Evolutionary conservation across 30 jellyfish, hydroid and myxozoan species (phyloP).

Genomic region (Aurelia aurita): DNA sequence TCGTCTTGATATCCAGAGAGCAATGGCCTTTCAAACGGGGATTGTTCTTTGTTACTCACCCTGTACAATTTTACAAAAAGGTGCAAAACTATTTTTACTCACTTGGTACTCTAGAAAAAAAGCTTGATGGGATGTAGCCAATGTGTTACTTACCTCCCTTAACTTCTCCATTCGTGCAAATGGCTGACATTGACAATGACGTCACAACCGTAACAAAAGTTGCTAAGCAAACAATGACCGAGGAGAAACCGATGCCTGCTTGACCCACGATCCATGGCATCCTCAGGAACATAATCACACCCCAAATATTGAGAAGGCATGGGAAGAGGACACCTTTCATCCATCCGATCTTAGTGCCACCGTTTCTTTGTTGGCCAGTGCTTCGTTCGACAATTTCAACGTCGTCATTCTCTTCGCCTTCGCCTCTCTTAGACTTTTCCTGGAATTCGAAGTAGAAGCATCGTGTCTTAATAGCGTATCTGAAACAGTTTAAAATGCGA

Average conservation of each 20-base stretch:
- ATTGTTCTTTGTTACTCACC: too few species aligned
- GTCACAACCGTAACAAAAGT: slow-evolving; percentile 83
- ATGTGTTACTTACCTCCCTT: slow-evolving; percentile 81
- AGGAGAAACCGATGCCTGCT: slow-evolving; percentile 83
- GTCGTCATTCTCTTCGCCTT: neutral
- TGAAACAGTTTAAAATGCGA: too few species aligned
- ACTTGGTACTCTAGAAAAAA: too few species aligned
- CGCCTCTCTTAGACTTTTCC: slow-evolving; percentile 36
- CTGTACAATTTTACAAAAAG: too few species aligned
- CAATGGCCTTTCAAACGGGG: too few species aligned
- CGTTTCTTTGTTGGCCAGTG: slow-evolving; percentile 35
- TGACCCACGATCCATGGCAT: slow-evolving; percentile 90
- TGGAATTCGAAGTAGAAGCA: neutral
- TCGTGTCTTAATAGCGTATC: neutral
- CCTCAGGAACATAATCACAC: slow-evolving; percentile 87
- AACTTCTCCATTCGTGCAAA: slow-evolving; percentile 95
- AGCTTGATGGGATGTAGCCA: too few species aligned
- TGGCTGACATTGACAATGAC: slow-evolving; percentile 93
- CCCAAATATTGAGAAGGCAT: slow-evolving; percentile 92
- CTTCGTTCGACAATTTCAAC: slow-evolving; percentile 6
- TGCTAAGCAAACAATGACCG: slow-evolving; percentile 73
- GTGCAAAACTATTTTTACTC: too few species aligned
- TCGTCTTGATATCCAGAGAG: too few species aligned
- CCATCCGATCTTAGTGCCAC: slow-evolving; percentile 87
- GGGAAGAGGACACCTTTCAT: slow-evolving; percentile 92